Evolutionary conservation across 1,140 invertebrate species (phyloP).

Genomic region (Drosophila ohnishii): DNA sequence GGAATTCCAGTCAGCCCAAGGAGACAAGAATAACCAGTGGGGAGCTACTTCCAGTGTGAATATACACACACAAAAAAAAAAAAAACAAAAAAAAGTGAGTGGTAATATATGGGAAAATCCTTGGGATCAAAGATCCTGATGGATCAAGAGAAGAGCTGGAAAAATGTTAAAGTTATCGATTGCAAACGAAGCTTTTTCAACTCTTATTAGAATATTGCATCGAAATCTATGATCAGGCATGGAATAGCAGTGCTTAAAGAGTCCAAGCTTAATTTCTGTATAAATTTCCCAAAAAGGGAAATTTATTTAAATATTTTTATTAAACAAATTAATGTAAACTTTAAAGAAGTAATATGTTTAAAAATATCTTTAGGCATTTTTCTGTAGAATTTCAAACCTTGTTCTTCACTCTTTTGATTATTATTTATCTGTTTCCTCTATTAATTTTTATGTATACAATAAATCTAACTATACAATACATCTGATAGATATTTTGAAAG

Average conservation of each 20-base stretch:
- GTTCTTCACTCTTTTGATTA: not conserved
- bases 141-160: not conserved
- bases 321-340: not conserved
- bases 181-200: not conserved
- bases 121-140: not conserved
- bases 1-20: constrained; percentile 17
- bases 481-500: not conserved
- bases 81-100: constrained; percentile 13
- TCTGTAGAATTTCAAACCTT: not conserved
- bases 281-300: not conserved
- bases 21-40: too few relatives aligned
- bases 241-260: too few relatives aligned
- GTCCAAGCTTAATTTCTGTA: too few relatives aligned
- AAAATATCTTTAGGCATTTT: not conserved
- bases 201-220: not conserved
- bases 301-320: not conserved
- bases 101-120: not conserved
- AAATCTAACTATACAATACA: too few relatives aligned
- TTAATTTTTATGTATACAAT: not conserved
- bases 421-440: not conserved
- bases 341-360: not conserved
- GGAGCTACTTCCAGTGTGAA: constrained; percentile 6
- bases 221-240: not conserved
- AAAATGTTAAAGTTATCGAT: not conserved
- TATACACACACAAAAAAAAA: too few relatives aligned